Conservation (phyloP, 2,113 vertebrate species). For the Riparia riparia region DNA sequence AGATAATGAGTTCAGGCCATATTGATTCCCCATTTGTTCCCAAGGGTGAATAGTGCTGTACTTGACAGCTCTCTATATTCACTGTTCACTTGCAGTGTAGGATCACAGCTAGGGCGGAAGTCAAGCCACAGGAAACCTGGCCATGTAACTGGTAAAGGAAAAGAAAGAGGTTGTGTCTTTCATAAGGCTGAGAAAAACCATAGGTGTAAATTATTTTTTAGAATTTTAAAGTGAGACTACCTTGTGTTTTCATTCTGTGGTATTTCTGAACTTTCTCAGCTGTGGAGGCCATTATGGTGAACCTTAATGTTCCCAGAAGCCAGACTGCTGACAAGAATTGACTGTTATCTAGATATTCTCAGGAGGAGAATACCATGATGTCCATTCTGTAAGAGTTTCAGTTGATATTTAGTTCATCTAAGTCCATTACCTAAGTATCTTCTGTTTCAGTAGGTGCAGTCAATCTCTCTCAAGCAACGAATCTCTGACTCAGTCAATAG, state of each 20-base stretch:
- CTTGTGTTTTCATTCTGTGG: background rate
- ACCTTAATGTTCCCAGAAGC: background rate
- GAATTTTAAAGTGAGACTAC: background rate
- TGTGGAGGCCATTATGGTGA: background rate
- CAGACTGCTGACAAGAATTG: background rate
- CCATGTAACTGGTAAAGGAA: background rate
- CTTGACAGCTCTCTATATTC: background rate
- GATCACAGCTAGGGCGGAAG: background rate
- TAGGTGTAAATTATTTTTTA: background rate
- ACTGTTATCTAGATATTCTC: background rate
- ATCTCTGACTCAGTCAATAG: constrained; percentile 46
- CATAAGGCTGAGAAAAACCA: background rate
- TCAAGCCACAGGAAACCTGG: background rate
- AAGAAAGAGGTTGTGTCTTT: background rate
- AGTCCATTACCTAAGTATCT: constrained; percentile 8
- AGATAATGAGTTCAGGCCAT: background rate
- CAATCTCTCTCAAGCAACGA: background rate
- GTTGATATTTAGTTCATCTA: background rate
- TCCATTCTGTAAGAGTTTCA: background rate
- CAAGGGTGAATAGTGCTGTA: background rate
- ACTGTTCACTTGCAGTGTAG: background rate
- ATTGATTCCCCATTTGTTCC: background rate
- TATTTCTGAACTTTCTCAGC: background rate
- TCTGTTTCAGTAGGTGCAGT: constrained; percentile 18
- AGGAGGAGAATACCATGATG: background rate